Evolutionary conservation across 2,113 vertebrate species (phyloP), one percentile per base, ranked within the genome.

Genomic region (Oxygymnocypris stewartii): DNA sequence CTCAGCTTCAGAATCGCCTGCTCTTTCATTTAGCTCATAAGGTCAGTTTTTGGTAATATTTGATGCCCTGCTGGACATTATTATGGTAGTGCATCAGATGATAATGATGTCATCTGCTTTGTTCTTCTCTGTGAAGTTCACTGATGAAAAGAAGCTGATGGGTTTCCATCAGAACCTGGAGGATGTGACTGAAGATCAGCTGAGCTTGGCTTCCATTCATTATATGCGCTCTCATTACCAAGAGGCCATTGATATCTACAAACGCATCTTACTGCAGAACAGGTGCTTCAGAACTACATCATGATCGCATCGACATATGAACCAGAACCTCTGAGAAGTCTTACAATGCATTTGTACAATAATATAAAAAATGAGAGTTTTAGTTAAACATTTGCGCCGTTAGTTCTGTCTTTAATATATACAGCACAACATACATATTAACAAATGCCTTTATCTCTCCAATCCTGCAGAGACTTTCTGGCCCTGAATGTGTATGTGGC

Each of bases 201-300:
- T 99, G 59, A 99, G 98, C 90, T 92, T 99, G 91, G 98, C 98
- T 14, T 99, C 98, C 31, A 98, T 99, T 86, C 98, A 99, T 90
- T 99, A 99, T 89, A 98, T 99, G 98, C 95, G 98, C 13, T 97
- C 97, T 20, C 98, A 99, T 91, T 99, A 99, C 92, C 97, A 99
- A 90, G 98, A 99, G 92, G 98, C 98, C 10, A 99, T 99, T 84
- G 97, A 99, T 87, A 98, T 99, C 93, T 99, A 99, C 91, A 99
- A 97, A 90, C 95, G 97, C 69, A 98, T 99, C 85, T 93, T 99
- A 18, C 94, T 98, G 65, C 96, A 97, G 86, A 97, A 99, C 93
- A 96, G 96, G 98, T 98, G 73, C 14, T 31, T 82, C 28, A 44
- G 12, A 57, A 57, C 18, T 23, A 28, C 51, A 18, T 28, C 37